Evolutionary conservation across 2,113 vertebrate genomes (phyloP).

Genomic region (Tetrax tetrax): DNA sequence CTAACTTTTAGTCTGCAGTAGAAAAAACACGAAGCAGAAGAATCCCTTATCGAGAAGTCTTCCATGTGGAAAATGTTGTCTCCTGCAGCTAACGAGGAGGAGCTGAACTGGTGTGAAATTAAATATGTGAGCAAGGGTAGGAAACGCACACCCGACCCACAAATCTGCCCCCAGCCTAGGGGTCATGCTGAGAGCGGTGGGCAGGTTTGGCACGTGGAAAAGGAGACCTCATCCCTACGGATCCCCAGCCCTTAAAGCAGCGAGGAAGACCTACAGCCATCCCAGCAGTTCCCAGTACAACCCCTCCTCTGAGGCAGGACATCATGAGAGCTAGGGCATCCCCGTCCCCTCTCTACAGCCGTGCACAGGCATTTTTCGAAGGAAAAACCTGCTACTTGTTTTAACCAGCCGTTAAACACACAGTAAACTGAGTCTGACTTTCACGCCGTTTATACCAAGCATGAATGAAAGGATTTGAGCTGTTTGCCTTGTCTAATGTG

Average conservation of each 20-base stretch:
- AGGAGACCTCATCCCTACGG: not conserved
- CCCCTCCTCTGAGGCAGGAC: rapidly evolving
- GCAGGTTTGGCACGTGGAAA: not conserved
- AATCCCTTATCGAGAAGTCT: not conserved
- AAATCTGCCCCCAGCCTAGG: rapidly evolving
- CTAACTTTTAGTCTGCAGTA: not conserved
- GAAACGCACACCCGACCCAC: rapidly evolving
- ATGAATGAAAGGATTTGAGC: not conserved
- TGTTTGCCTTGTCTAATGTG: slow-evolving; percentile 17
- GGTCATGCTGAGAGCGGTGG: rapidly evolving
- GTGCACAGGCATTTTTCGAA: rapidly evolving
- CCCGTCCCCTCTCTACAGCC: not conserved
- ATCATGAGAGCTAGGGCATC: not conserved
- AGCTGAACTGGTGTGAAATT: no score
- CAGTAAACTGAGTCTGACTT: slow-evolving; percentile 2
- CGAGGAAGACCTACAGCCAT: not conserved
- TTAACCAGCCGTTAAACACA: not conserved
- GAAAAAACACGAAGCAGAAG: not conserved
- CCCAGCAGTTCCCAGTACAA: not conserved
- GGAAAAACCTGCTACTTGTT: not conserved
- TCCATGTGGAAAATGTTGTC: rapidly evolving
- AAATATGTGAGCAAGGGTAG: not conserved
- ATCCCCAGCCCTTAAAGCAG: not conserved
- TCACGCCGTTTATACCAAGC: slow-evolving; percentile 6
- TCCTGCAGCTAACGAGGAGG: no score